Evolutionary conservation across 2,888 invertebrate genomes (phyloP).

Genomic region (Cheiracanthium punctorium): DNA sequence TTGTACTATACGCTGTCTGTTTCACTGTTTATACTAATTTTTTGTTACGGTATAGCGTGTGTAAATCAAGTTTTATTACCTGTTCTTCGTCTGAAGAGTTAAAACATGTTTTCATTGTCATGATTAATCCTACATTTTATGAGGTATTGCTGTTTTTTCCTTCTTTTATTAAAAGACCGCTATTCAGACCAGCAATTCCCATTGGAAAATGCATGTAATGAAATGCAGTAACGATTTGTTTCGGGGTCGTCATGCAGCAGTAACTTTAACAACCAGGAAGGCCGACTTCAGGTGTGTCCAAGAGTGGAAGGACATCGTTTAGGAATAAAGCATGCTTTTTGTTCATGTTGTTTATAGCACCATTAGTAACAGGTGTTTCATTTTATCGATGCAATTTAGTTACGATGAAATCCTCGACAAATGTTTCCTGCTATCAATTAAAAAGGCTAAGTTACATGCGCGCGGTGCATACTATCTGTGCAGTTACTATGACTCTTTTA

Average conservation of each 20-base stretch:
- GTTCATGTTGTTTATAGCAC: slow-evolving; percentile 37
- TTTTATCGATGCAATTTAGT: slow-evolving; percentile 25
- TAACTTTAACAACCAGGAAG: slow-evolving; percentile 9
- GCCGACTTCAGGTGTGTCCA: slow-evolving; percentile 12
- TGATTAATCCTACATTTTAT: background rate
- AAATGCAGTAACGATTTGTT: slow-evolving; percentile 36
- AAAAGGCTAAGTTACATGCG: too few relatives aligned
- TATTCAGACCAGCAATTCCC: slow-evolving; percentile 24
- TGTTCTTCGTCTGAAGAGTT: background rate
- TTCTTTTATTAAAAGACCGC: slow-evolving; percentile 1
- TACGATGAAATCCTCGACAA: background rate
- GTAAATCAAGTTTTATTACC: too few relatives aligned
- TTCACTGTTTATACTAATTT: too few relatives aligned
- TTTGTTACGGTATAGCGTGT: too few relatives aligned
- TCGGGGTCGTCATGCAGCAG: slow-evolving; percentile 12
- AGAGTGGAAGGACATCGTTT: slow-evolving; percentile 6
- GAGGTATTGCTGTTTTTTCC: background rate
- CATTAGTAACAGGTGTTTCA: slow-evolving; percentile 35
- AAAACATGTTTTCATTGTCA: background rate
- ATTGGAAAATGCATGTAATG: slow-evolving; percentile 31
- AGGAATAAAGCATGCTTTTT: background rate
- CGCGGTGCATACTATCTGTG: too few relatives aligned
- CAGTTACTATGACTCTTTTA: too few relatives aligned
- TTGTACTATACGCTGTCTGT: too few relatives aligned
- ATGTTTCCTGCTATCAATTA: too few relatives aligned